Evolutionary conservation across 2,113 vertebrate species (phyloP), one percentile per base, ranked within the genome.

Genomic region (Myrmecobius fasciatus): DNA sequence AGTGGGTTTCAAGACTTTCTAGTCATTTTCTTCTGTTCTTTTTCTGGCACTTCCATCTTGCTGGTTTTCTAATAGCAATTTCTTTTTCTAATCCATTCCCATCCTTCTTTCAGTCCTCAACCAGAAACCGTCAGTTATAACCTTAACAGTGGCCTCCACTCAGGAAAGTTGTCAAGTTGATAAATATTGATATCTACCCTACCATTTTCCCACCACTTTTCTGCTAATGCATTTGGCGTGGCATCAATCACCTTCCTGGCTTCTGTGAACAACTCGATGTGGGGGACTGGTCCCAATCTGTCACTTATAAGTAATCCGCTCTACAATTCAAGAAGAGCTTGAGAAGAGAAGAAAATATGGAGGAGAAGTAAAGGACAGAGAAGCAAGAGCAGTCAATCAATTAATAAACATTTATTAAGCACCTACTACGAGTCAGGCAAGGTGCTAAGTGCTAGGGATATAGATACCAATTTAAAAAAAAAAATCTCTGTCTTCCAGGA

Each of bases 131-230:
- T 98, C 96, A 93, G 95, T 95, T 96, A 94, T 97, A 97, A 97
- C 98, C 97, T 98, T 96, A 97, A 92, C 43, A 17, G 94, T 95
- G 96, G 97, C 95, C 96, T 97, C 97, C 89, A 92, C 96, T 96
- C 98, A 94, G 94, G 92, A 96, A 97, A 96, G 93, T 96, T 97
- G 98, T 98, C 98, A 98, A 94, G 97, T 96, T 98, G 98, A 98
- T 98, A 97, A 98, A 98, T 98, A 98, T 98, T 98, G 98, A 98
- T 98, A 97, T 97, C 97, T 97, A 94, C 97, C 97, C 95, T 97
- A 96, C 95, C 97, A 93, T 97, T 98, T 97, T 98, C 96, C 97
- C 97, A 97, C 96, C 95, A 89, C 97, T 98, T 97, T 97, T 92
- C 97, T 93, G 94, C 98, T 98, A 98, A 98, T 98, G 97, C 97